A percentile compares a stretch with the other conserved stretches of the same genome.
Conservation (phyloP, 1,140 invertebrate genomes). For the Gyrodactylus bullatarudis region DNA sequence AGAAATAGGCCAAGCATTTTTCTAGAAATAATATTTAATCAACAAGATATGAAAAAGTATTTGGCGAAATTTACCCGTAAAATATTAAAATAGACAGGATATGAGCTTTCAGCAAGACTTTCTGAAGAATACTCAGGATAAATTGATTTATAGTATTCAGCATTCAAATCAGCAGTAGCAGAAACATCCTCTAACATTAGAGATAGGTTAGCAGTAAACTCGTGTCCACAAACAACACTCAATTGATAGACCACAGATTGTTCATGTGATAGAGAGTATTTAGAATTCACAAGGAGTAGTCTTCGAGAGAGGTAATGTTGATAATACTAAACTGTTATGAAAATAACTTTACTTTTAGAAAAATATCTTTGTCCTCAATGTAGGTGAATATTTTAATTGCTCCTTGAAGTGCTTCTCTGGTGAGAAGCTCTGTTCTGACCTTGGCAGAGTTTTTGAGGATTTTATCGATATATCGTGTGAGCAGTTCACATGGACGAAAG, state of each 20-base stretch:
- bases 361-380: constrained; percentile 4
- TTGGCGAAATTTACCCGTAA: background rate
- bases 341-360: background rate
- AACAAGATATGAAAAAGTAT: background rate
- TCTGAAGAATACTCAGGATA: background rate
- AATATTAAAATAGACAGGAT: background rate
- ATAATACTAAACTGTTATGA: constrained; percentile 1
- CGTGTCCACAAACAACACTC: background rate
- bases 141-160: background rate
- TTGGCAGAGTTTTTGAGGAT: background rate
- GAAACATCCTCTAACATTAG: background rate
- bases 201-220: background rate
- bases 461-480: background rate
- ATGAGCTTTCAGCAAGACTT: background rate
- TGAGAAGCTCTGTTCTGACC: background rate
- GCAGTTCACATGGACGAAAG: background rate
- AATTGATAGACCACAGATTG: background rate
- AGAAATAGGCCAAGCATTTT: background rate
- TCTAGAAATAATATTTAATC: background rate
- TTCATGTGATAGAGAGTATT: background rate
- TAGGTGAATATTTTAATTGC: background rate
- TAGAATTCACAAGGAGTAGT: background rate
- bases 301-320: background rate
- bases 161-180: background rate
- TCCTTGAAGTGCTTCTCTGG: background rate